Evolutionary conservation across 2,113 vertebrate genomes (phyloP).

Genomic region (Nyctereutes procyonoides): DNA sequence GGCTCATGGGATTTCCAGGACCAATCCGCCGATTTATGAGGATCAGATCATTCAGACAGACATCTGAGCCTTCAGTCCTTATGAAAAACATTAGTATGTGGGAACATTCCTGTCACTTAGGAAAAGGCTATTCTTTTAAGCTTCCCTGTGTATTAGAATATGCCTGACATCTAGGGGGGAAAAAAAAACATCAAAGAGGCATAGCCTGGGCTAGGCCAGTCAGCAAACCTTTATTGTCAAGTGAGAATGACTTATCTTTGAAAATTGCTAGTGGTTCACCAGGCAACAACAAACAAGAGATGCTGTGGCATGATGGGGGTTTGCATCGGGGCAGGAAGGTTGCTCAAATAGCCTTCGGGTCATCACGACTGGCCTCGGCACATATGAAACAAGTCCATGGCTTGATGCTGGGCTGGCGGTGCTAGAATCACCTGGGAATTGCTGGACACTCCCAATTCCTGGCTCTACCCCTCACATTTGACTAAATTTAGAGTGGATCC

Average conservation of each 20-base stretch:
- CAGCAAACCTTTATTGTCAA: not conserved
- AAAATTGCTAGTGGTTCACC: not conserved
- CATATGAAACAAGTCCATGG: fast-evolving
- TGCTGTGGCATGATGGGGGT: fast-evolving
- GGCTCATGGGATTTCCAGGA: slow-evolving; percentile 56
- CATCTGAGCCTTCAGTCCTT: slow-evolving; percentile 33
- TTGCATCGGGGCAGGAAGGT: not conserved
- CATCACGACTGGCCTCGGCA: not conserved
- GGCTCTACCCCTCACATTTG: not conserved
- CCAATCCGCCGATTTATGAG: slow-evolving; percentile 52
- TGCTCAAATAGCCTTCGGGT: not conserved
- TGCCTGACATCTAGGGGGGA: not conserved
- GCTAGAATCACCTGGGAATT: not conserved
- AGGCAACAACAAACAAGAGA: not conserved
- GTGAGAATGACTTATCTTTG: not conserved
- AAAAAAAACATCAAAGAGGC: not conserved
- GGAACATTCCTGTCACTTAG: not conserved
- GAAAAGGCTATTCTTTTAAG: slow-evolving; percentile 15
- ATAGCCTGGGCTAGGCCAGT: not conserved
- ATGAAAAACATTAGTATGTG: not conserved
- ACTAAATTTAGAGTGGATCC: not conserved
- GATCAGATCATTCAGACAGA: slow-evolving; percentile 52
- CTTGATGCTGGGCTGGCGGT: not conserved
- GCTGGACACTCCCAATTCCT: not conserved
- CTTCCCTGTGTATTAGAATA: not conserved